Evolutionary conservation across 2,888 invertebrate species (phyloP).

Genomic region (Drosophila nr. fundita): DNA sequence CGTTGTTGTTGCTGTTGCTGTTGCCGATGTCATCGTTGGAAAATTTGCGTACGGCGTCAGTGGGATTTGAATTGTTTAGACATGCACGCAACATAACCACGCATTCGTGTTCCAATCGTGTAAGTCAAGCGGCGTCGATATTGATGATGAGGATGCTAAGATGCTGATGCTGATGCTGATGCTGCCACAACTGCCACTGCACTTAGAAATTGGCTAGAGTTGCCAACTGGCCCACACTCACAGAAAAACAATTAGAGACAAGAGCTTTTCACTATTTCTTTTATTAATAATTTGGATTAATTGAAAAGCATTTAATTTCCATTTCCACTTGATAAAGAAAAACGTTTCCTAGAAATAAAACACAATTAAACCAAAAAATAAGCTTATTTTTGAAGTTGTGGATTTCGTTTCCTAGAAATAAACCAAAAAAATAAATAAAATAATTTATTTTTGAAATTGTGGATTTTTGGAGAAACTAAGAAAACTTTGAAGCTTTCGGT

Average conservation of each 20-base stretch:
- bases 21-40: conserved; percentile 33
- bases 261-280: not conserved
- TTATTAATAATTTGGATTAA: not conserved
- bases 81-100: conserved; percentile 77
- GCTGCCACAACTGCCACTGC: not conserved
- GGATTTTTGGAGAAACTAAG: not conserved
- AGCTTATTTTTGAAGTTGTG: not conserved
- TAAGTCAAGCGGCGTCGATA: conserved; percentile 43
- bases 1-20: conserved; percentile 18
- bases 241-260: not conserved
- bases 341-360: not conserved
- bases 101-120: conserved; percentile 51
- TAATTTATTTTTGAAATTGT: not conserved
- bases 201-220: conserved; percentile 19
- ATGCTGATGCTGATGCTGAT: conserved; percentile 1
- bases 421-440: too few species aligned
- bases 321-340: not conserved
- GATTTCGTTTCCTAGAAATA: not conserved
- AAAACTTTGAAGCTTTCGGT: not conserved
- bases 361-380: too few species aligned
- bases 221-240: not conserved
- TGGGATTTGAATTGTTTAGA: conserved; percentile 69
- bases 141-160: conserved; percentile 3
- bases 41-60: conserved; percentile 67
- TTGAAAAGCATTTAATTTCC: not conserved